Conservation (phyloP, 92 coral and sea anemone genomes). For the Paragorgia papillata region DNA sequence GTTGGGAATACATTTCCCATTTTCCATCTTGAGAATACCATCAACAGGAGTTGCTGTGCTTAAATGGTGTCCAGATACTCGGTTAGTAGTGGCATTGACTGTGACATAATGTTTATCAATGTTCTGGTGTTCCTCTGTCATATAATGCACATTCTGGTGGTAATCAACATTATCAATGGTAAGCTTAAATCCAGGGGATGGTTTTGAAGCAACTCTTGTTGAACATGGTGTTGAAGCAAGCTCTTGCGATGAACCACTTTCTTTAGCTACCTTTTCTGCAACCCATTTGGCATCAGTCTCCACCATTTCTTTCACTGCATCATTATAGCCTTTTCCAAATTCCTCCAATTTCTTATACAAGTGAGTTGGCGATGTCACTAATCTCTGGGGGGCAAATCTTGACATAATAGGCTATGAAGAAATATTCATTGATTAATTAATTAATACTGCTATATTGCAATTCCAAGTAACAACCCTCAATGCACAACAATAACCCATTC, state of each 20-base stretch:
- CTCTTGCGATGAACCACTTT: background rate
- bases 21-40: constrained; percentile 53
- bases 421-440: background rate
- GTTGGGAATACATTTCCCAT: constrained; percentile 58
- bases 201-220: no score
- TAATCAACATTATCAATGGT: no score
- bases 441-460: background rate
- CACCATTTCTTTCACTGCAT: constrained; percentile 7
- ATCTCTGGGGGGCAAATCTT: constrained; percentile 49
- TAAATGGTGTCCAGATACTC: constrained; percentile 61
- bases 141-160: no score
- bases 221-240: background rate
- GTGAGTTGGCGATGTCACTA: constrained; percentile 39
- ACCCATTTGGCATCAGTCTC: background rate
- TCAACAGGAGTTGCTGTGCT: constrained; percentile 43
- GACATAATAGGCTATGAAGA: constrained; percentile 23
- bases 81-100: constrained; percentile 54
- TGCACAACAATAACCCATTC: constrained; percentile 7
- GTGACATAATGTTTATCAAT: no score
- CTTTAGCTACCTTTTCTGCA: background rate
- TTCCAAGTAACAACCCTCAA: no score
- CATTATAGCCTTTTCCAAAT: constrained; percentile 13
- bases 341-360: constrained; percentile 17
- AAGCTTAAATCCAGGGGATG: constrained; percentile 28
- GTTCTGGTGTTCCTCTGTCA: no score